Conservation (phyloP, 2,888 invertebrate species). For the Nomada flava region DNA sequence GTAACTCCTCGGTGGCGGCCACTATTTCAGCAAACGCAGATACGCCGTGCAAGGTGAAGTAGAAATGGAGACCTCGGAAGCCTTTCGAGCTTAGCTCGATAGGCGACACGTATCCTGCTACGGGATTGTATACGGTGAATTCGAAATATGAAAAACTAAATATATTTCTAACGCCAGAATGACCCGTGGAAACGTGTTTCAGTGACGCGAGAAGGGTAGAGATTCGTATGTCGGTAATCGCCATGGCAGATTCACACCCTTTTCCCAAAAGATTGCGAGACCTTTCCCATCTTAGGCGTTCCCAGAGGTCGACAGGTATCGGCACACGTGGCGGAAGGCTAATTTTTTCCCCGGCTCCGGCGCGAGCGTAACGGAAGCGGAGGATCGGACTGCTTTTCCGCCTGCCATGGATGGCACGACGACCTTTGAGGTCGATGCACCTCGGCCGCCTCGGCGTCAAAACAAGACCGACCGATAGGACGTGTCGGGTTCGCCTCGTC, state of each 20-base stretch:
- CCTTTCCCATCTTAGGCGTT: constrained; percentile 16
- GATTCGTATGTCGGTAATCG: too few species aligned
- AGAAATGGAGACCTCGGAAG: background rate
- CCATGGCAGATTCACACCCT: background rate
- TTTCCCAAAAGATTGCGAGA: background rate
- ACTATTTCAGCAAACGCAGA: constrained; percentile 20
- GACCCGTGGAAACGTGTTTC: too few species aligned
- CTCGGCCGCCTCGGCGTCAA: constrained; percentile 77
- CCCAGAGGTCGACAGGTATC: constrained; percentile 48
- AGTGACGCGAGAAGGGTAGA: too few species aligned
- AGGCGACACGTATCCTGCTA: too few species aligned
- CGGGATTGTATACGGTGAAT: too few species aligned
- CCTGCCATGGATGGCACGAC: constrained; percentile 74
- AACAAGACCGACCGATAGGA: constrained; percentile 79
- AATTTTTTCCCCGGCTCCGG: constrained; percentile 17
- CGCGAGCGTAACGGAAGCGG: constrained; percentile 45
- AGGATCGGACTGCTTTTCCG: constrained; percentile 58
- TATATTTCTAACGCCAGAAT: too few species aligned
- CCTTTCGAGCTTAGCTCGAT: background rate
- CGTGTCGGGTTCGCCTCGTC: constrained; percentile 65
- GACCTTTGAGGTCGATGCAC: constrained; percentile 84
- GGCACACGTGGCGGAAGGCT: constrained; percentile 44
- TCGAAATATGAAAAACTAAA: too few species aligned
- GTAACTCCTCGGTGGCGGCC: constrained; percentile 17
- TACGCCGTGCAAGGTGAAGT: background rate